A percentile compares a stretch with the other conserved stretches of the same genome.
These are phyloP conservation scores for Gobionotothen gibberifrons DNA, from an alignment of 2,797 vertebrate species.

Conservation along the genomic window DNA sequence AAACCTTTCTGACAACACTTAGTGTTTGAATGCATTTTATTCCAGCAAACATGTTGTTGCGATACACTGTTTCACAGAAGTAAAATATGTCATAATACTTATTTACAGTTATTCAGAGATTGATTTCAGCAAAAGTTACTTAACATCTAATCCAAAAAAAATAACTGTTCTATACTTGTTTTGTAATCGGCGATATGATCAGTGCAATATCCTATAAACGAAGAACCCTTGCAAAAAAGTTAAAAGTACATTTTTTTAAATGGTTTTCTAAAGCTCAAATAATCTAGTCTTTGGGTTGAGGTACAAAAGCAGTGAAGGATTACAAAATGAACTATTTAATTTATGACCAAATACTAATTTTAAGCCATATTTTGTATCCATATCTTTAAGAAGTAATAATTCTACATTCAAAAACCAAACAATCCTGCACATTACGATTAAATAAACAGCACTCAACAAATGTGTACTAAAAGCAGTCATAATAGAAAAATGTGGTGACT, in stretches of 20 bases:
- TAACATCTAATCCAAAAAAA: slow-evolving; percentile 2
- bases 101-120: slow-evolving; percentile 35
- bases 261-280: slow-evolving; percentile 27
- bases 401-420: slow-evolving; percentile 26
- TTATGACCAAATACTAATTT: slow-evolving; percentile 7
- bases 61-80: slow-evolving; percentile 34
- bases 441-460: slow-evolving; percentile 30
- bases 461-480: slow-evolving; percentile 8
- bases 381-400: slow-evolving; percentile 22
- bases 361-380: slow-evolving; percentile 11
- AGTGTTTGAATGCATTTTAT: slow-evolving; percentile 65
- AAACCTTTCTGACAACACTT: neutral
- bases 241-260: neutral
- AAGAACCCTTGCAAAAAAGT: neutral
- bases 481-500: slow-evolving; percentile 24
- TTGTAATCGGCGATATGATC: slow-evolving; percentile 1
- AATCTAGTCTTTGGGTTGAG: slow-evolving; percentile 49
- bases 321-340: neutral
- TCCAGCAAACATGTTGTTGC: slow-evolving; percentile 48
- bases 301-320: slow-evolving; percentile 10
- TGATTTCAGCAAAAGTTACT: slow-evolving; percentile 25
- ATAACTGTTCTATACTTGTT: slow-evolving; percentile 1
- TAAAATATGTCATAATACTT: slow-evolving; percentile 25
- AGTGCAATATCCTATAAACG: slow-evolving; percentile 4
- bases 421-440: slow-evolving; percentile 24